A percentile compares a stretch with the other conserved stretches of the same genome.
These are phyloP conservation scores for Rhinophrynus dorsalis DNA, from an alignment of 2,797 vertebrate genomes.

Conservation along the genomic window DNA sequence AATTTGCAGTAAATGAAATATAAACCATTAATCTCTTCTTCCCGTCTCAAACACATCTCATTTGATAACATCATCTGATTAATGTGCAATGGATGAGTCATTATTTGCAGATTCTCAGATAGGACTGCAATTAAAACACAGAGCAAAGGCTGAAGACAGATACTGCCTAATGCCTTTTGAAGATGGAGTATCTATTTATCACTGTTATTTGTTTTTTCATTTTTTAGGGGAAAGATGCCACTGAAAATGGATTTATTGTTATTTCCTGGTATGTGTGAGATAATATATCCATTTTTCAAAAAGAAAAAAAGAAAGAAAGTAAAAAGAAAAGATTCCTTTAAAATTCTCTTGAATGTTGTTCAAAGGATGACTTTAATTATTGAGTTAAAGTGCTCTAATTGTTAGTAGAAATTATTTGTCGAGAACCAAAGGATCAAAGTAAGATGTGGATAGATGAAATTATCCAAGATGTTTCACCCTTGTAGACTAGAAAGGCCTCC, in stretches of 20 bases:
- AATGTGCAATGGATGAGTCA: conserved; percentile 47
- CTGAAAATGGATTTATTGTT: conserved; percentile 44
- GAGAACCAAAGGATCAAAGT: background rate
- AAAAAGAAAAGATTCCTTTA: conserved; percentile 6
- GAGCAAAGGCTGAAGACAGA: conserved; percentile 44
- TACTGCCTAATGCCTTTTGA: conserved; percentile 31
- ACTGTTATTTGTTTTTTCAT: conserved; percentile 40
- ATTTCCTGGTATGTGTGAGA: conserved; percentile 29
- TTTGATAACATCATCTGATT: conserved; percentile 50
- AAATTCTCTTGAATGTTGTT: conserved; percentile 5
- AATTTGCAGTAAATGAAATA: conserved; percentile 33
- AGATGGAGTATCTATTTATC: conserved; percentile 42
- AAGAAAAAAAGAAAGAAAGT: conserved; percentile 1
- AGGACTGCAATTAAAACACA: conserved; percentile 47
- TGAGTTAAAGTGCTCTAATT: conserved; percentile 16
- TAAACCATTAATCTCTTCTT: conserved; percentile 46
- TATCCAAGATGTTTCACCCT: no score
- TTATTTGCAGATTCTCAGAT: conserved; percentile 50
- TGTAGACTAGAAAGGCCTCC: no score
- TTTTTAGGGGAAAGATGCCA: conserved; percentile 7
- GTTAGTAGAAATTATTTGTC: background rate
- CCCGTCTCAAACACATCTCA: conserved; percentile 30
- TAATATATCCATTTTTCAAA: conserved; percentile 34
- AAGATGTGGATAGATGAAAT: background rate
- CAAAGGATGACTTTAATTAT: conserved; percentile 14